Evolutionary conservation across 2,113 vertebrate genomes (phyloP), one percentile per base, ranked within the genome.

Genomic region (Mesocricetus auratus): DNA sequence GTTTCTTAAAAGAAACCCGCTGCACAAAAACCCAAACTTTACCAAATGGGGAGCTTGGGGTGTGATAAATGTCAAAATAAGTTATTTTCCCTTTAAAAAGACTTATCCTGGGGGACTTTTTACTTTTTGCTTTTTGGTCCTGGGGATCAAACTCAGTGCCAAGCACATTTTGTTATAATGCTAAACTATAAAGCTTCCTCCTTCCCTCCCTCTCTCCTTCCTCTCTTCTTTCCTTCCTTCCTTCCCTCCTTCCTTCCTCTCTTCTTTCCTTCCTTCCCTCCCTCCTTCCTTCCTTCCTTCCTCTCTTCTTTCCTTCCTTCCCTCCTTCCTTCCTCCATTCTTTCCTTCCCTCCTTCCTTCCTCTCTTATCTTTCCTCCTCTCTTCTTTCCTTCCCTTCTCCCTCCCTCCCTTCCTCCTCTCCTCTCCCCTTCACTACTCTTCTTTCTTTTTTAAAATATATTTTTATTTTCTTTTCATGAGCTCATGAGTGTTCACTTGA

Each of bases 21-120:
- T 85, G 68, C 92, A 95, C 87, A 58, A 90, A 95, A 97, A 90
- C 73, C 74, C 74, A 93, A 95, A 95, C 93, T 96, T 96, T 97
- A 91, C 79, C 94, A 89, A 95, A 92, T 91, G 56, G 19, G 45
- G 26, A 62, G 62, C 12, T 79, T 83, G 79, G 24, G 79, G 21
- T 21, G 21, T 81, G 73, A 87, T 91, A 88, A 90, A 85, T 71
- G 56, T 81, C 79, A 95, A 93, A 86, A 64, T 90, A 86, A 91
- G 31, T 92, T 94, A 90, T 93, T 97, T 17, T 94, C 78, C 45
- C 10, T 60, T 91, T 91, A 69, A 90, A 93, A 93, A 71, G 42
- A 53, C 26, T 88, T 74, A 16, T 92, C 50, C 62, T 16, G 56
- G 36, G 69, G 24, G 24, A n/a, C 50, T 31, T 86, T 62, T 81